Evolutionary conservation across 2,113 vertebrate species (phyloP).

Genomic region (Myocastor coypus): DNA sequence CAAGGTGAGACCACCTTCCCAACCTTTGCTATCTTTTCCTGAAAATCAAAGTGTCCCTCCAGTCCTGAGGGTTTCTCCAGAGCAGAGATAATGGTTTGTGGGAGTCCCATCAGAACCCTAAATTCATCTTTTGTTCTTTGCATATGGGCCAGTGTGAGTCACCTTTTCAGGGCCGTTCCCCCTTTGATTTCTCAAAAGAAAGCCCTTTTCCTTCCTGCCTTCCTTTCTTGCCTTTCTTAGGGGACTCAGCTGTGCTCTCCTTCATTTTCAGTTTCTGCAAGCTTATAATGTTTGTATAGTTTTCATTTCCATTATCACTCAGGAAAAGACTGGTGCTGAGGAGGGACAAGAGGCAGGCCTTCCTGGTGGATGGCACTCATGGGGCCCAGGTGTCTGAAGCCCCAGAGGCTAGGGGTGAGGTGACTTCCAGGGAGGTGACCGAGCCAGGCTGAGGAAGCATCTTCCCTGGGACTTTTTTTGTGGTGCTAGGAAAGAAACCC

Average conservation of each 20-base stretch:
- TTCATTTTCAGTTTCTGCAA: neutral
- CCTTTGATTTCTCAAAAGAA: neutral
- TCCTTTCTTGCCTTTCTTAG: neutral
- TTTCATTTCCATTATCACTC: neutral
- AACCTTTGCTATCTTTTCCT: neutral
- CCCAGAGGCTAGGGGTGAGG: neutral
- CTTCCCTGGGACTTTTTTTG: neutral
- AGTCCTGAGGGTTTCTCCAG: neutral
- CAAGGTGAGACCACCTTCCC: neutral
- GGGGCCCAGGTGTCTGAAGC: neutral
- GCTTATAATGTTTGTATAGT: neutral
- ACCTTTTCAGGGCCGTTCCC: neutral
- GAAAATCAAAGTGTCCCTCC: neutral
- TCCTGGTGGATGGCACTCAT: neutral
- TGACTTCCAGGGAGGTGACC: neutral
- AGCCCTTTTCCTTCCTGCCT: neutral
- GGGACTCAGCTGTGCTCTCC: neutral
- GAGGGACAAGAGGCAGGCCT: neutral
- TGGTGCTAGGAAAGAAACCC: neutral
- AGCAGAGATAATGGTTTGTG: neutral
- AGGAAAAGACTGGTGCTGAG: neutral
- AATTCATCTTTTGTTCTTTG: neutral
- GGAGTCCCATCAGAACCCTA: neutral
- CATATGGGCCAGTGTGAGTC: neutral
- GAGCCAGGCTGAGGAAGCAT: neutral